phyloP scores from a whole-genome alignment of 2,888 invertebrate genomes.

The Elegia similella region DNA sequence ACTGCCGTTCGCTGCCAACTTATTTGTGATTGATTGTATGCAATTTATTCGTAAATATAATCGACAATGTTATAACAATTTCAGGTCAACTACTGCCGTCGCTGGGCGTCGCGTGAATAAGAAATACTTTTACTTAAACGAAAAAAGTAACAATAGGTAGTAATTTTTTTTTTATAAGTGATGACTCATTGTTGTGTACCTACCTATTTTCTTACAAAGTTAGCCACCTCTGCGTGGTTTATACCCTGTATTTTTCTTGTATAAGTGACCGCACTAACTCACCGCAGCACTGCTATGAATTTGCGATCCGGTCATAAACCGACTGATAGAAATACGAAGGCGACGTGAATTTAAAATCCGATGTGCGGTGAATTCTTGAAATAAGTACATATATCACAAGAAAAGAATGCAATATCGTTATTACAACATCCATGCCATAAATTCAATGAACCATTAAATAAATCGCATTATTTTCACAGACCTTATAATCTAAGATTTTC shows the following conservation, averaged over 20 bases:
- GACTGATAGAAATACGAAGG: conserved; percentile 37
- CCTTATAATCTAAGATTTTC: background rate
- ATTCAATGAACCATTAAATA: conserved; percentile 42
- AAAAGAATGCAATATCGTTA: conserved; percentile 40
- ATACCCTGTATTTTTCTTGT: conserved; percentile 18
- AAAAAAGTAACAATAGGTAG: background rate
- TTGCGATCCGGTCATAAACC: conserved; percentile 39
- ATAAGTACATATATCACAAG: conserved; percentile 34
- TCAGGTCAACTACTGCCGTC: background rate
- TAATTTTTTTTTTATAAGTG: background rate
- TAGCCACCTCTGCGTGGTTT: background rate
- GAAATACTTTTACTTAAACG: background rate
- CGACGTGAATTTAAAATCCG: conserved; percentile 48
- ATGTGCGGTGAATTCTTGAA: conserved; percentile 45
- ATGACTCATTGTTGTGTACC: background rate
- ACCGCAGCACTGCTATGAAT: conserved; percentile 23
- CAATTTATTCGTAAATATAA: too few relatives aligned
- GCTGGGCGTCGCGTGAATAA: background rate
- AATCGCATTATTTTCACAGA: conserved; percentile 32
- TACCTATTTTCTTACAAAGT: background rate
- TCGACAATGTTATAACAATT: too few relatives aligned
- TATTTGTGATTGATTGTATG: too few relatives aligned
- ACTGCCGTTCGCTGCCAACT: too few relatives aligned
- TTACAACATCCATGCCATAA: conserved; percentile 34
- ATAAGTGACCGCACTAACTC: conserved; percentile 31